These are phyloP conservation scores for Colius striatus DNA, from an alignment of 2,113 vertebrate species.

Conservation along the genomic window DNA sequence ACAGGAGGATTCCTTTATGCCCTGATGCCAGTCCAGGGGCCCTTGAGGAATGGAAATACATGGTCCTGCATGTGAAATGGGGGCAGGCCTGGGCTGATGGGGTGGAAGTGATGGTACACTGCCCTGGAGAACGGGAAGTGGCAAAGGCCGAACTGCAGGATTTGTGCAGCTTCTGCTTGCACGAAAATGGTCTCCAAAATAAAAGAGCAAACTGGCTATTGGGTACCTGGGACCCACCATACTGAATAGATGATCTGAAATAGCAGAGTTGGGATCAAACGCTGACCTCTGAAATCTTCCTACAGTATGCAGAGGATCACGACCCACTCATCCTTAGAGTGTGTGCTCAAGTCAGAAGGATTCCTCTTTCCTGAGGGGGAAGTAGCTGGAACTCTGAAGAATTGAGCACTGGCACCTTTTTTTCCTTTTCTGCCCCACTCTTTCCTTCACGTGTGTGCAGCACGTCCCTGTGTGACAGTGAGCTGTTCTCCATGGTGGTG, in stretches of 20 bases:
- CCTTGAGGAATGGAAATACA: not conserved
- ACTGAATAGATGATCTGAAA: not conserved
- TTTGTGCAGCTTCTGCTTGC: not conserved
- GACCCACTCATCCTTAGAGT: not conserved
- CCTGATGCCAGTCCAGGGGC: too few species aligned
- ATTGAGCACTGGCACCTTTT: not conserved
- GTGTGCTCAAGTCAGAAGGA: not conserved
- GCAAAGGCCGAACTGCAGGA: not conserved
- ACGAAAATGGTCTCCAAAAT: not conserved
- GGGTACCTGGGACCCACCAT: not conserved
- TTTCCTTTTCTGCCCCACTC: not conserved
- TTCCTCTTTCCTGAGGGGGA: not conserved
- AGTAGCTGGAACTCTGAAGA: not conserved
- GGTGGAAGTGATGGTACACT: not conserved
- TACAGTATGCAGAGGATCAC: not conserved
- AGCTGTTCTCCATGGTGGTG: not conserved
- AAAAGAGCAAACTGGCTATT: not conserved
- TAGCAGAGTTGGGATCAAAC: not conserved
- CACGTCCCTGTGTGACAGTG: fast-evolving
- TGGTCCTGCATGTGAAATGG: not conserved
- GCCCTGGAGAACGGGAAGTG: not conserved
- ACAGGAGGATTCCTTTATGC: not conserved
- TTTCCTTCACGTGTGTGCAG: not conserved
- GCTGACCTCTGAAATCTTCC: not conserved
- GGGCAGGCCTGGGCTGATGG: too few species aligned